Conservation (phyloP, 2,888 invertebrate species). For the Cybosia mesomella region DNA sequence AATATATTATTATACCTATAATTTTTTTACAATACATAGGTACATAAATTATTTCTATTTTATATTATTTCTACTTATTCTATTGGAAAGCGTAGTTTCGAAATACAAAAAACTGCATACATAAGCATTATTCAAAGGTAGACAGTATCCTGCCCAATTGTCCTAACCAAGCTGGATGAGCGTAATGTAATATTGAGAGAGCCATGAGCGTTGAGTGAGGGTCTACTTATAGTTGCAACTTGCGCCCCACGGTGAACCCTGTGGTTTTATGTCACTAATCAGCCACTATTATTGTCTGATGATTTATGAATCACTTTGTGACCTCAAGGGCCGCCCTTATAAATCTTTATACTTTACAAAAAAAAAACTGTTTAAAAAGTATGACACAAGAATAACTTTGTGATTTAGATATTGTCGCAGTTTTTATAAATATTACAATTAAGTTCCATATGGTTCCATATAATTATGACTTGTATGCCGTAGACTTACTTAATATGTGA, state of each 20-base stretch:
- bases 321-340: conserved; percentile 9
- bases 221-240: conserved; percentile 14
- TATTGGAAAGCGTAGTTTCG: not conserved
- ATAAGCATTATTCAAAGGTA: not conserved
- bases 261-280: conserved; percentile 47
- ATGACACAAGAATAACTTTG: not conserved
- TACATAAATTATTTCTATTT: no score
- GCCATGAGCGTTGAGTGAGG: conserved; percentile 6
- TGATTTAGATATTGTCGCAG: not conserved
- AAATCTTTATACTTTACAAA: conserved; percentile 5
- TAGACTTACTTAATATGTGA: no score
- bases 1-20: no score
- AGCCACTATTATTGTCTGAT: conserved; percentile 42
- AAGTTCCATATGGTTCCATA: not conserved
- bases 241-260: conserved; percentile 36
- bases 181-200: conserved; percentile 3
- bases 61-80: no score
- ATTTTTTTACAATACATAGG: no score
- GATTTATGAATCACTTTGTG: conserved; percentile 38
- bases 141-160: not conserved
- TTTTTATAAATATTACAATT: not conserved
- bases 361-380: conserved; percentile 9
- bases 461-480: not conserved
- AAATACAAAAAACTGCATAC: not conserved
- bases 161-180: not conserved